These are phyloP conservation scores for Hartigia nigra DNA, from an alignment of 2,888 invertebrate species.

Conservation along the genomic window DNA sequence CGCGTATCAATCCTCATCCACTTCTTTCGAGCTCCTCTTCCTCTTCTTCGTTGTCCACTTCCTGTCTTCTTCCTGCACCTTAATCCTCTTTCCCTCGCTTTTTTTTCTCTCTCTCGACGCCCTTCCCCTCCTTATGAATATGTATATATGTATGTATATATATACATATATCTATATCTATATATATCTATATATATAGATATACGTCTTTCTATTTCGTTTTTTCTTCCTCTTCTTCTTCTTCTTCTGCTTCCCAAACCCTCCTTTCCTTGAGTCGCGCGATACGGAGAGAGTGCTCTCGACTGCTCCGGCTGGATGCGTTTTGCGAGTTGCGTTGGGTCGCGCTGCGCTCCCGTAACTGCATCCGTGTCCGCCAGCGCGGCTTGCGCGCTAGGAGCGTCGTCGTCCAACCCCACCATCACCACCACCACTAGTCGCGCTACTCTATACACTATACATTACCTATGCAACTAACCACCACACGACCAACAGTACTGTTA, in stretches of 20 bases:
- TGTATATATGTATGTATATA: too few species aligned
- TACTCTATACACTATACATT: background rate
- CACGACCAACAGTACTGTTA: slow-evolving; percentile 21
- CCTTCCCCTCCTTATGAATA: background rate
- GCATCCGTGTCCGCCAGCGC: slow-evolving; percentile 63
- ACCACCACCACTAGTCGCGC: slow-evolving; percentile 5
- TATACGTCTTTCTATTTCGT: background rate
- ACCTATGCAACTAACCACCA: slow-evolving; percentile 11
- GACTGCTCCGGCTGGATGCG: slow-evolving; percentile 45
- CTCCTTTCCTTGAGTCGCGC: slow-evolving; percentile 12
- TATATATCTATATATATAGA: too few species aligned
- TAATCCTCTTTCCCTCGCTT: slow-evolving; percentile 8
- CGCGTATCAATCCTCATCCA: slow-evolving; percentile 21
- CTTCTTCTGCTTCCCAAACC: background rate
- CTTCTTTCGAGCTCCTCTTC: slow-evolving; percentile 4
- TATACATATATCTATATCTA: too few species aligned
- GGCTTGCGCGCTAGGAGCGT: slow-evolving; percentile 64
- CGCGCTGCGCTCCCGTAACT: slow-evolving; percentile 67
- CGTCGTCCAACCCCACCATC: slow-evolving; percentile 57
- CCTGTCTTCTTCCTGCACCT: slow-evolving; percentile 23
- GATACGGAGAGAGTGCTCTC: slow-evolving; percentile 17
- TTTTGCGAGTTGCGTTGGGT: slow-evolving; percentile 59
- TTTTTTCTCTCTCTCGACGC: slow-evolving; percentile 1
- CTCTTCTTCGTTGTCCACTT: slow-evolving; percentile 17
- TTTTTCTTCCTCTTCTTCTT: slow-evolving; percentile 1